Evolutionary conservation across 2,797 vertebrate genomes (phyloP), one percentile per base, ranked within the genome.

Genomic region (Champsocephalus gunnari): DNA sequence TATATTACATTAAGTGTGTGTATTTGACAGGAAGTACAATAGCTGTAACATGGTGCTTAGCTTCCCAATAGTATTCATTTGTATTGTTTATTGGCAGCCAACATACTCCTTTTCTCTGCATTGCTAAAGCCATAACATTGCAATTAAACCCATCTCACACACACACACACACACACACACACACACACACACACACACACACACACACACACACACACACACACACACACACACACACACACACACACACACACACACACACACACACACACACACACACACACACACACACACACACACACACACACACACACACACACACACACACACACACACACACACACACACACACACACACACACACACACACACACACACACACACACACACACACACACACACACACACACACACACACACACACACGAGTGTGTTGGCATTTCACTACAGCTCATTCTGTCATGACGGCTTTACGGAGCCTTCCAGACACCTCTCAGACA

Each of bases 401-500:
- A 57, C 34, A 58, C 55, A 41, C 56, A 41, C 32, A n/a, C 53
- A 28, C 53, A 55, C 53, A 13, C 19, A 53, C 50, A 51, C n/a
- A 51, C 4, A 50, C 2, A 62, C 12, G 87, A 91, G 72, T 71
- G 79, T 75, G 81, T 66, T 87, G 85, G 83, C 87, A 86, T 92
- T 89, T 88, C 71, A 78, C 84, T 84, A 55, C 86, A 81, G 89
- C 87, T 88, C 84, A 87, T 90, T 90, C 88, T 85, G 84, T 88
- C 89, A 80, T 82, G 86, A 83, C 34, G 61, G 41, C 49, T 59
- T 86, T 84, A 66, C 64, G 16, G 71, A 84, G 87, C 73, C 82
- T 90, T 87, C 84, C 87, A 92, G 87, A 91, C 91, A 90, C 90
- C 91, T 91, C 82, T 93, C 90, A 92, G 90, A 92, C 90, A 91